A percentile compares a stretch with the other conserved stretches of the same genome.
phyloP scores from a whole-genome alignment of 2,113 vertebrate genomes.

The Chaetorhynchus papuensis region DNA sequence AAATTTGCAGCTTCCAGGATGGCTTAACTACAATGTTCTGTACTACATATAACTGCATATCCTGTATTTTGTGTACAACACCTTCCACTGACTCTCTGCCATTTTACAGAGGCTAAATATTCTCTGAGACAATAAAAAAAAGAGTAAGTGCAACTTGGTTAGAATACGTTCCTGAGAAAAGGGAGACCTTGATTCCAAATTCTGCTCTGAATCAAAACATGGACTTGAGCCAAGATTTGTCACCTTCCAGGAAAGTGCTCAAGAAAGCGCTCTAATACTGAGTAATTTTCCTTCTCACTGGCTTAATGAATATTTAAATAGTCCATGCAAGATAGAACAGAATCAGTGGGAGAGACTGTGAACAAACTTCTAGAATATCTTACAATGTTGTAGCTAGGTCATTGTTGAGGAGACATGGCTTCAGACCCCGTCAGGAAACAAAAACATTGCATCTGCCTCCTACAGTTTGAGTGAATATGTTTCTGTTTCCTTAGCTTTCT shows the following conservation, averaged over 20 bases:
- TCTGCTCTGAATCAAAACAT: background rate
- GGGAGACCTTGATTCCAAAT: background rate
- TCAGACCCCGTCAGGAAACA: background rate
- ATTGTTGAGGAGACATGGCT: background rate
- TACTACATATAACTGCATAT: too few species aligned
- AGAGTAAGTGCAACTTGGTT: background rate
- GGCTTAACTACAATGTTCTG: background rate
- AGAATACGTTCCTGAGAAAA: background rate
- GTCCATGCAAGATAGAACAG: background rate
- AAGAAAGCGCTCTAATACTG: background rate
- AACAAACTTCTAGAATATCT: background rate
- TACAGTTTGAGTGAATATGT: background rate
- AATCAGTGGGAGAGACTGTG: background rate
- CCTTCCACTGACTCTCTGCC: background rate
- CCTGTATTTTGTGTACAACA: background rate
- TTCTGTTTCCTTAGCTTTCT: background rate
- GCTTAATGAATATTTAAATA: slow-evolving; percentile 41
- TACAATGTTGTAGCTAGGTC: background rate
- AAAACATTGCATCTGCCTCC: background rate
- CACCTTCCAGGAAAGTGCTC: slow-evolving; percentile 21
- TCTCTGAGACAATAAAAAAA: background rate
- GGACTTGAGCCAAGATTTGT: background rate
- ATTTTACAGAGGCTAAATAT: background rate
- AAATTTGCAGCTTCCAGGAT: background rate
- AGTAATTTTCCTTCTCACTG: slow-evolving; percentile 26